These are phyloP conservation scores for Scaptomyza parva DNA, from an alignment of 2,888 invertebrate species.

Conservation along the genomic window DNA sequence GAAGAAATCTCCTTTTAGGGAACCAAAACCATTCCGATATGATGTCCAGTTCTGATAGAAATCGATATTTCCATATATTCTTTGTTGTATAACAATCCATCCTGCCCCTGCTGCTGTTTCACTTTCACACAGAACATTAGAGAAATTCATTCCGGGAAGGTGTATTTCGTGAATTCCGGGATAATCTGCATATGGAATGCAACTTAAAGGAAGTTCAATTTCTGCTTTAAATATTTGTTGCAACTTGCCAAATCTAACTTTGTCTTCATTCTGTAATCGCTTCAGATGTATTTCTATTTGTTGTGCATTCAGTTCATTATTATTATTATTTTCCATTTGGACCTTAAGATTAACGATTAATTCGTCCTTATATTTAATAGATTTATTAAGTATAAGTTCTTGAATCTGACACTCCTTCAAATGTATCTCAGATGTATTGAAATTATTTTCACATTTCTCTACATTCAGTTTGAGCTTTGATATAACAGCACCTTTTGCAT, in stretches of 20 bases:
- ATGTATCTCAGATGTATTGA: not conserved
- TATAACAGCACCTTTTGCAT: not conserved
- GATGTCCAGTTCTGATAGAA: too few relatives aligned
- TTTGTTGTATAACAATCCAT: too few relatives aligned
- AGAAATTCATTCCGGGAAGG: not conserved
- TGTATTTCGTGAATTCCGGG: not conserved
- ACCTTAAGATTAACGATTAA: too few relatives aligned
- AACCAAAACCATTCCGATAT: too few relatives aligned
- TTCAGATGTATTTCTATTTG: not conserved
- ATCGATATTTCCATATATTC: too few relatives aligned
- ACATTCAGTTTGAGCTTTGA: not conserved
- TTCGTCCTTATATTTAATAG: not conserved
- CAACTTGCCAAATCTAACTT: too few relatives aligned
- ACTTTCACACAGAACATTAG: too few relatives aligned
- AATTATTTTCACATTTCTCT: not conserved
- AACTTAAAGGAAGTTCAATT: not conserved
- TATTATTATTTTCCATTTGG: too few relatives aligned
- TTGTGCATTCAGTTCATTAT: not conserved
- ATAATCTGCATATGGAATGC: not conserved
- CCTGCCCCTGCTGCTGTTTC: too few relatives aligned
- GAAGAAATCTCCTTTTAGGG: too few relatives aligned
- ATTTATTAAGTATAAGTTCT: too few relatives aligned
- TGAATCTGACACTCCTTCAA: not conserved
- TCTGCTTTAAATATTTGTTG: not conserved
- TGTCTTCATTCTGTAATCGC: not conserved